Percentiles rank a stretch among this genome's conserved stretches.
These are phyloP conservation scores for Lasioglossum leucozonium DNA, from an alignment of 2,888 invertebrate genomes.

Conservation along the genomic window DNA sequence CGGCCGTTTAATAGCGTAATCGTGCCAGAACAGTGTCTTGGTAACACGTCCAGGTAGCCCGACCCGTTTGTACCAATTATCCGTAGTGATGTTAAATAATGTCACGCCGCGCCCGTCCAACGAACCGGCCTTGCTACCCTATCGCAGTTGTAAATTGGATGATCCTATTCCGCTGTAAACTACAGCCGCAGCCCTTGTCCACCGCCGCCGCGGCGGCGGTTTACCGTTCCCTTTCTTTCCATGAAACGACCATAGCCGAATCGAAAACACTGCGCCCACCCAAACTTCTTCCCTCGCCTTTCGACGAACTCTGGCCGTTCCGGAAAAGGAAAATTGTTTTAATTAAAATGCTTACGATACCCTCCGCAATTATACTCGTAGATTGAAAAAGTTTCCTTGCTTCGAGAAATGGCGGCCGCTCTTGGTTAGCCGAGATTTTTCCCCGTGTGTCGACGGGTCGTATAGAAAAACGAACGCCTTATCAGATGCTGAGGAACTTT, in stretches of 20 bases:
- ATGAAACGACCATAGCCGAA: conserved; percentile 23
- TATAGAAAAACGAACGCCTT: background rate
- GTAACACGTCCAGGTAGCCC: conserved; percentile 47
- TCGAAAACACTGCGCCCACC: conserved; percentile 10
- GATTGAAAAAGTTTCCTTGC: conserved; percentile 44
- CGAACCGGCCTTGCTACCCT: conserved; percentile 12
- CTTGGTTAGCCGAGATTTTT: conserved; percentile 8
- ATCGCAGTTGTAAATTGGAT: conserved; percentile 53
- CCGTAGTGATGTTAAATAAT: conserved; percentile 66
- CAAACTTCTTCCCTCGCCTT: background rate
- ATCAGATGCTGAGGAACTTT: background rate
- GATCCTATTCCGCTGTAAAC: conserved; percentile 54
- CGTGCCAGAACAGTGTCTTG: conserved; percentile 46
- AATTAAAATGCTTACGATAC: conserved; percentile 39
- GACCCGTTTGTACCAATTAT: conserved; percentile 66
- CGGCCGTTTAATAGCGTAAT: conserved; percentile 56
- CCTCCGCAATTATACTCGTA: conserved; percentile 31
- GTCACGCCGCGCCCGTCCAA: conserved; percentile 32
- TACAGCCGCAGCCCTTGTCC: conserved; percentile 18
- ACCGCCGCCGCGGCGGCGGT: background rate
- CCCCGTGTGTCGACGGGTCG: too few species aligned
- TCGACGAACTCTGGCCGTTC: background rate
- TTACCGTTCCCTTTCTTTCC: conserved; percentile 18
- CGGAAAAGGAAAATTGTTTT: conserved; percentile 25
- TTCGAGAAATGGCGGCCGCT: background rate